phyloP scores from a whole-genome alignment of 2,113 vertebrate species.

The Cisticola juncidis region DNA sequence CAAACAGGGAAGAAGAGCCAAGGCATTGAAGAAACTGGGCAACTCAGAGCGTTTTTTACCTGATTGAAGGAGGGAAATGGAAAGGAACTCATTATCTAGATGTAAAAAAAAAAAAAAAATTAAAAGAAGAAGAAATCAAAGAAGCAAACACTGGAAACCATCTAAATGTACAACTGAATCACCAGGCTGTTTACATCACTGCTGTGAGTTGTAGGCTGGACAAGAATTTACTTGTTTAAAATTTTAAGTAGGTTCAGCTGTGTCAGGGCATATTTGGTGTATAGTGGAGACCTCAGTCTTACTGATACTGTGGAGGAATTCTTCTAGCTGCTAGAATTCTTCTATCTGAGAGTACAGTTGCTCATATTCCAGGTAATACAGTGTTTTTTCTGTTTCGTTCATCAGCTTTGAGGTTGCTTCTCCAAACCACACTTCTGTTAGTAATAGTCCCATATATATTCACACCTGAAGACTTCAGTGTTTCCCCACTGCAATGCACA shows the following conservation, averaged over 20 bases:
- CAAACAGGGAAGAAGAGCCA: background rate
- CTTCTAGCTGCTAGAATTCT: background rate
- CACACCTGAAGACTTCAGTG: background rate
- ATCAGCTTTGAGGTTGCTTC: background rate
- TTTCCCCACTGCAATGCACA: background rate
- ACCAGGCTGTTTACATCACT: background rate
- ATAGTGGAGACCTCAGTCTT: background rate
- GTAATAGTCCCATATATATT: background rate
- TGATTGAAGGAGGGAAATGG: background rate
- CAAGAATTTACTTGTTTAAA: conserved; percentile 32
- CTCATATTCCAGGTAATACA: background rate
- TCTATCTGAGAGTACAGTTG: background rate
- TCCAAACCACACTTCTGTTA: background rate
- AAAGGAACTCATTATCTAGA: background rate
- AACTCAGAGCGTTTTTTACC: background rate
- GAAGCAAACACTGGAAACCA: background rate
- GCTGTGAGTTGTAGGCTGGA: background rate
- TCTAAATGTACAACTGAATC: background rate
- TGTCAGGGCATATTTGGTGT: background rate
- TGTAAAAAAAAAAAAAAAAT: background rate
- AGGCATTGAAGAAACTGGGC: background rate
- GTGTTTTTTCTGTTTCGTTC: background rate
- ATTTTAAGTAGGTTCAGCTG: background rate
- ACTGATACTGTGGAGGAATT: background rate
- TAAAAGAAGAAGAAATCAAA: background rate